Evolutionary conservation across 2,888 invertebrate genomes (phyloP), one percentile per base, ranked within the genome.

Genomic region (Apodemia duryi): DNA sequence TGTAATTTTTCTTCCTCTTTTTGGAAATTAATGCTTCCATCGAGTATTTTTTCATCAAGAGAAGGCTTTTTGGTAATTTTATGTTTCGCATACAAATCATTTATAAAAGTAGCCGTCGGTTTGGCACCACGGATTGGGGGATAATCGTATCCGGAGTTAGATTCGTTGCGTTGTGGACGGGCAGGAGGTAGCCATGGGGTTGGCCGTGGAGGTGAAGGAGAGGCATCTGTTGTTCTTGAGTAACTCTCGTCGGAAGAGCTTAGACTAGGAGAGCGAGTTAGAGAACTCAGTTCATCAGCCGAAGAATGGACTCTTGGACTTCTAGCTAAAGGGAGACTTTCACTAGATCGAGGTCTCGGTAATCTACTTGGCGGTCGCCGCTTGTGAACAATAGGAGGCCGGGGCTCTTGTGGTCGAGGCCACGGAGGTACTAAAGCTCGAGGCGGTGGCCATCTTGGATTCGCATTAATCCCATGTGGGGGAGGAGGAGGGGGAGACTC

Each of bases 241-340:
- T 96, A 96, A 83, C 96, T 96, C 84, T 97, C 97, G 78, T 97
- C 96, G 0, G 96, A 97, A 65, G 96, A 96, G 81, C 96, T 96
- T 70, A 96, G 94, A 78, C 96, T 96, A 0, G 96, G 96, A 7
- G 96, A 96, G 74, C 96, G 95, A 64, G 96, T 96, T 10, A 96
- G 88, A 0, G 96, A 96, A 76, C 96, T 96, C 38, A 96, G 93
- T 82, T 97, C 97, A 79, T 97, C 96, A 1, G 96, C 96, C 2
- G 96, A 97, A 6, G 96, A 96, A 78, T 95, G 95, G 3, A 94
- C 94, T 52, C 95, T 86, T 28, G 94, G 94, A 69, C 93, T 91
- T 61, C 92, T 82, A 4, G 92, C 92, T 29, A 94, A 91, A 1
- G 93, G 93, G 11, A 95, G 79, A 73, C 94, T 95, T 75, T 95